Percentiles rank a stretch among this genome's conserved stretches.
Conservation (phyloP, 2,113 vertebrate species). For the Rhagologus leucostigma region DNA sequence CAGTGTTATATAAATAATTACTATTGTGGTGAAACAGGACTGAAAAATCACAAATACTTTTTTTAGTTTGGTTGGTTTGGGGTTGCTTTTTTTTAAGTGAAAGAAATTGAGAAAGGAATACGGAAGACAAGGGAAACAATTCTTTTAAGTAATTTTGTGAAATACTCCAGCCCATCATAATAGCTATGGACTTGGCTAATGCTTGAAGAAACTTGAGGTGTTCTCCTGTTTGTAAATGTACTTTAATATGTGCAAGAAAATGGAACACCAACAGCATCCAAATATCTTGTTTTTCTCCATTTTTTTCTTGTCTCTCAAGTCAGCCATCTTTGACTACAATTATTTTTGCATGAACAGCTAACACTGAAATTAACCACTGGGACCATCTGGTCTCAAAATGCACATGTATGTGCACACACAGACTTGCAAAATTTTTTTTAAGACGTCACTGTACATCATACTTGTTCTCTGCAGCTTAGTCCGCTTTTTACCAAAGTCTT, state of each 20-base stretch:
- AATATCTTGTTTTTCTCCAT: rapidly evolving
- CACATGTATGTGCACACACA: neutral
- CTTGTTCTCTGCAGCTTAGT: neutral
- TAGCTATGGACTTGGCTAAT: neutral
- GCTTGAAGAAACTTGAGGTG: neutral
- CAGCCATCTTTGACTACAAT: neutral
- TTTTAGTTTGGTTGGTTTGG: neutral
- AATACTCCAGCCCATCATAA: rapidly evolving
- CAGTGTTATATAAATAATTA: neutral
- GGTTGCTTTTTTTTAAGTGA: too few relatives aligned
- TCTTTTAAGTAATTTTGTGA: neutral
- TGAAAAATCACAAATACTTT: neutral
- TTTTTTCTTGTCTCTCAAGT: neutral
- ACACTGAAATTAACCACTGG: neutral
- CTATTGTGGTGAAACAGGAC: rapidly evolving
- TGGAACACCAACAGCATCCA: neutral
- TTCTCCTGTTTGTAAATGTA: neutral
- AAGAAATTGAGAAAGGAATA: neutral
- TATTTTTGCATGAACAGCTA: neutral
- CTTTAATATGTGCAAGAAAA: neutral
- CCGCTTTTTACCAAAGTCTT: neutral
- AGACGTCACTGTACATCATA: neutral
- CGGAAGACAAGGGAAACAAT: neutral
- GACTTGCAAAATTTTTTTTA: neutral
- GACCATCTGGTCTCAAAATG: neutral